phyloP scores from a whole-genome alignment of 2,113 vertebrate genomes.

The Corapipo altera region DNA sequence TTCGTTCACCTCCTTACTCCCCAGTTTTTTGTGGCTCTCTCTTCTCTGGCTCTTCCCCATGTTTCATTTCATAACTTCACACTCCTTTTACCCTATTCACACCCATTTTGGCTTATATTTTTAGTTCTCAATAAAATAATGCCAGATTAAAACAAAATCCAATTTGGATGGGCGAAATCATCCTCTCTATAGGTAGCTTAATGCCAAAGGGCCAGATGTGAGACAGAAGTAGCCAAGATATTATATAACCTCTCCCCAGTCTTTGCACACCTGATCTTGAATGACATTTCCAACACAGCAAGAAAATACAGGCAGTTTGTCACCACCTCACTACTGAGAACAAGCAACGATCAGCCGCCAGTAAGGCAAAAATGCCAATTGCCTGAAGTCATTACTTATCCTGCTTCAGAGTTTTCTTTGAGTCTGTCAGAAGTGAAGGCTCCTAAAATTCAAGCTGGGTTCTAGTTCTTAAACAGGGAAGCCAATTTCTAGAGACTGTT shows the following conservation, averaged over 20 bases:
- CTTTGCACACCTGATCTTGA: slow-evolving; percentile 31
- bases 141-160: slow-evolving; percentile 53
- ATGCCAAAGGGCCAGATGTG: slow-evolving; percentile 50
- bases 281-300: slow-evolving; percentile 29
- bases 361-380: not conserved
- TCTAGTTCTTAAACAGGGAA: not conserved
- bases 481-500: not conserved
- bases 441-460: not conserved
- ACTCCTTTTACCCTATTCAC: not conserved
- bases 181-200: not conserved
- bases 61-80: slow-evolving; percentile 7
- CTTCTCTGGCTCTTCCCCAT: not conserved
- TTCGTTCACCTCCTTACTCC: not conserved
- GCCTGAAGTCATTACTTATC: not conserved
- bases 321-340: not conserved
- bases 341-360: not conserved
- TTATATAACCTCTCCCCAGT: slow-evolving; percentile 9
- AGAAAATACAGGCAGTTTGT: not conserved
- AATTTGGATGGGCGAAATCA: slow-evolving; percentile 21
- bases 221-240: slow-evolving; percentile 5
- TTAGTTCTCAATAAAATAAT: slow-evolving; percentile 13
- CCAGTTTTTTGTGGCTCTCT: not conserved
- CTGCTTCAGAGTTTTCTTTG: not conserved
- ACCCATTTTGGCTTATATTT: slow-evolving; percentile 9
- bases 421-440: not conserved